Conservation (phyloP, 2,888 invertebrate species). For the Tortricodes alternella region DNA sequence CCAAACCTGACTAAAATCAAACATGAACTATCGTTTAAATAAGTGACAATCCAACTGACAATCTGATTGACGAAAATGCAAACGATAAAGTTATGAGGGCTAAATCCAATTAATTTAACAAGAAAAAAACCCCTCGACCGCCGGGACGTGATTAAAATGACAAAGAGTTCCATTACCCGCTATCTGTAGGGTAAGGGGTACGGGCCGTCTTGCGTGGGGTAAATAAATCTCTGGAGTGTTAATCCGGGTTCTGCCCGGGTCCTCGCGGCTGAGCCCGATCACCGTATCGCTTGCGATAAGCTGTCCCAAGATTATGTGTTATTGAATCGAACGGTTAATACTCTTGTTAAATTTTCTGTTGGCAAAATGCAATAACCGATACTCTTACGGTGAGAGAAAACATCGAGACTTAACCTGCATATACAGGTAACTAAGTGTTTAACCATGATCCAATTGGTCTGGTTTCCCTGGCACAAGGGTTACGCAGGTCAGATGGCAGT, state of each 20-base stretch:
- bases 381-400: no score
- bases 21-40: neutral
- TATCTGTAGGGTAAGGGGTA: conserved; percentile 34
- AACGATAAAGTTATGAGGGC: conserved; percentile 50
- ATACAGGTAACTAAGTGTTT: no score
- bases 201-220: conserved; percentile 26
- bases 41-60: conserved; percentile 1
- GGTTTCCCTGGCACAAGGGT: no score
- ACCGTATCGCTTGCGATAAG: conserved; percentile 19
- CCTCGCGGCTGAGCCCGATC: neutral
- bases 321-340: conserved; percentile 26
- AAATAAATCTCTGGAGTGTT: conserved; percentile 40
- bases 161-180: conserved; percentile 48
- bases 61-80: conserved; percentile 16
- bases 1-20: neutral
- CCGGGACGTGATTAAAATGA: conserved; percentile 56
- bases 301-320: conserved; percentile 17
- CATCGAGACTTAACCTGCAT: no score
- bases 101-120: conserved; percentile 67
- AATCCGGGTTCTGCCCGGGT: conserved; percentile 32
- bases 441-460: no score
- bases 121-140: conserved; percentile 40
- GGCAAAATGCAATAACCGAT: no score
- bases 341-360: neutral
- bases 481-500: no score